Base-by-base conservation (phyloP, 2,113 vertebrate species). In the Euleptes europaea region DNA sequence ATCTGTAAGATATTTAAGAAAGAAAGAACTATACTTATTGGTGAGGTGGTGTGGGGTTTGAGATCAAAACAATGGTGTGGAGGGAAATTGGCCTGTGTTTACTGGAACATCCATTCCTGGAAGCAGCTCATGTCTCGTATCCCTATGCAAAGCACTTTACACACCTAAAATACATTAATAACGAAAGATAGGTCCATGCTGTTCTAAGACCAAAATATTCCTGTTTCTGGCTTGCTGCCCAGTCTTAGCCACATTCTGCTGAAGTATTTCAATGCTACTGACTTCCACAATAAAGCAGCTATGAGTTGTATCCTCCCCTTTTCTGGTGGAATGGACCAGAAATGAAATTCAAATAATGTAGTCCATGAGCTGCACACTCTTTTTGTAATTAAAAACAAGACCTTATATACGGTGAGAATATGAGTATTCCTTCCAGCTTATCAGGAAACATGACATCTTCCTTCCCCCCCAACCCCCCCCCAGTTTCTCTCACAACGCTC, bases 401-500 rank as follows among this genome's bases (percentile, higher is more conserved):
- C 81, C 87, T 86, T 54, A 80, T 71, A 67, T 69, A 84, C 84
- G 80, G 73, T 66, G 86, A 86, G 82, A 86, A 80, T 86, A 90
- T 80, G 57, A 54, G 8, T 42, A 49, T 80, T 78, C 91, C 93
- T 28, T 89, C 86, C 81, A 86, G 88, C 83, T 91, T 63, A 80
- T 42, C 31, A n/a, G 51, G 86, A 74, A 88, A 84, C 81, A 76
- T 57, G 63, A 74, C 69, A 86, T 42, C 31, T 84, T 81, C 44
- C 72, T 42, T 26, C 26, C 47, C 17, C 66, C 23, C 49, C 49
- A 17, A 49, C 15, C 66, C 44, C 38, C 28, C 11, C 80, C 35
- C 54, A 63, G 82, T 78, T 44, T 83, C 78, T 87, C 85, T 70
- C 57, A 87, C 78, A 67, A 85, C 80, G 71, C 83, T n/a, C 73